Conservation (phyloP, 2,797 vertebrate genomes). For the Odontamblyopus lacepedii region DNA sequence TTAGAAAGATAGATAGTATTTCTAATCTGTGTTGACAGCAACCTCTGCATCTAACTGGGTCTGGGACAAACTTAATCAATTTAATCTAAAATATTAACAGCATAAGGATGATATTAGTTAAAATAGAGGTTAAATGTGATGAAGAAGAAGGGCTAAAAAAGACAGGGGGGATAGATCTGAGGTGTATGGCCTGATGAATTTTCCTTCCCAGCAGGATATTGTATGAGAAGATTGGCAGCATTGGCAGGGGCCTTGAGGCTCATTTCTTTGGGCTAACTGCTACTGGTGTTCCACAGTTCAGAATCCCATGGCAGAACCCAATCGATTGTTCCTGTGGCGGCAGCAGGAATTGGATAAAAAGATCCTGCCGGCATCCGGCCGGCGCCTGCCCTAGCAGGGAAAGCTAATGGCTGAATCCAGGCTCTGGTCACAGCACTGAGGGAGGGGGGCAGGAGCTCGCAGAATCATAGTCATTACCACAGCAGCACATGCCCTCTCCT, state of each 20-base stretch:
- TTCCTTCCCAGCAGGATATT: slow-evolving; percentile 78
- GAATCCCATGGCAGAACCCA: slow-evolving; percentile 80
- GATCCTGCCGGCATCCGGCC: slow-evolving; percentile 81
- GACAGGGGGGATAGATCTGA: slow-evolving; percentile 51
- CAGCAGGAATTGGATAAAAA: slow-evolving; percentile 83
- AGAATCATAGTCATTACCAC: slow-evolving; percentile 82
- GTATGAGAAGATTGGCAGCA: slow-evolving; percentile 88
- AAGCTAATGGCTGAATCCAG: slow-evolving; percentile 84
- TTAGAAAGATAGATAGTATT: background rate
- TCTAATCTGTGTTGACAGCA: too few relatives aligned
- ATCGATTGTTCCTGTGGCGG: slow-evolving; percentile 88
- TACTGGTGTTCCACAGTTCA: slow-evolving; percentile 80
- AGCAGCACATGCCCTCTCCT: slow-evolving; percentile 78
- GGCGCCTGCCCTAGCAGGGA: slow-evolving; percentile 78
- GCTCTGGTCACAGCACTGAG: slow-evolving; percentile 80
- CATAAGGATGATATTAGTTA: background rate
- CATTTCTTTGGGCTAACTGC: slow-evolving; percentile 85
- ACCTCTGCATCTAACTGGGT: background rate
- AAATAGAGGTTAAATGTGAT: slow-evolving; percentile 61
- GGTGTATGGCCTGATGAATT: slow-evolving; percentile 83
- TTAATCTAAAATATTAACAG: background rate
- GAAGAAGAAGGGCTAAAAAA: slow-evolving; percentile 27
- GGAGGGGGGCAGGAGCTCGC: slow-evolving; percentile 70
- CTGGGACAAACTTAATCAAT: background rate
- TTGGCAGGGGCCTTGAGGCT: slow-evolving; percentile 82